Base-by-base conservation (phyloP, 2,888 invertebrate genomes). In the Agelastica alni region DNA sequence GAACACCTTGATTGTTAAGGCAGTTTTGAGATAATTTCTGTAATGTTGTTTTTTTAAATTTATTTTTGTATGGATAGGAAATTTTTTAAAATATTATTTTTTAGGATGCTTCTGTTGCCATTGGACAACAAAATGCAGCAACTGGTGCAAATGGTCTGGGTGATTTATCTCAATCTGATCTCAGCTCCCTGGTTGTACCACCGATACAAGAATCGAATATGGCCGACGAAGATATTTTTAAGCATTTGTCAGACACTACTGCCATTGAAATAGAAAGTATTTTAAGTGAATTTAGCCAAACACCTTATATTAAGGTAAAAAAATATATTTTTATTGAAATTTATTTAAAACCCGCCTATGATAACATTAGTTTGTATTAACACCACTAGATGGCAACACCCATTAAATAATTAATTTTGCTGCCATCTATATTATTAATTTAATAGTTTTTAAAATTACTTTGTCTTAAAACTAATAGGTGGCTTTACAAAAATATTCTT, bases 261-360 rank as follows among this genome's bases (percentile, higher is more conserved):
- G 86, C 90, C 55, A 93, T 93, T 70, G 93, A 93, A 75, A 85
- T 94, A 65, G 93, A 94, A 71, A 89, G 87, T 64, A 85, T 91
- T 71, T 83, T 91, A 67, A 87, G 88, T 56, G 90, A 91, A 75
- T 81, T 91, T 69, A 88, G 88, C 64, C 75, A 75, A 39, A 77
- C 73, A 61, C 81, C 85, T 64, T 87, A 87, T 74, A 87, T 88
- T 70, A 88, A 88, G 83, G 88, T 87, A 73, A 73, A 75, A 1
- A 26, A n/a, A n/a, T n/a, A n/a, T n/a, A n/a, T n/a, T n/a, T n/a
- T n/a, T n/a, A n/a, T n/a, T n/a, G n/a, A n/a, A n/a, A n/a, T n/a
- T n/a, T n/a, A n/a, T n/a, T n/a, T n/a, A n/a, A n/a, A n/a, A n/a
- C n/a, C n/a, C n/a, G n/a, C n/a, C n/a, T n/a, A n/a, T n/a, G n/a